Conservation (phyloP, 2,113 vertebrate species). For the Oreocharis arfaki region DNA sequence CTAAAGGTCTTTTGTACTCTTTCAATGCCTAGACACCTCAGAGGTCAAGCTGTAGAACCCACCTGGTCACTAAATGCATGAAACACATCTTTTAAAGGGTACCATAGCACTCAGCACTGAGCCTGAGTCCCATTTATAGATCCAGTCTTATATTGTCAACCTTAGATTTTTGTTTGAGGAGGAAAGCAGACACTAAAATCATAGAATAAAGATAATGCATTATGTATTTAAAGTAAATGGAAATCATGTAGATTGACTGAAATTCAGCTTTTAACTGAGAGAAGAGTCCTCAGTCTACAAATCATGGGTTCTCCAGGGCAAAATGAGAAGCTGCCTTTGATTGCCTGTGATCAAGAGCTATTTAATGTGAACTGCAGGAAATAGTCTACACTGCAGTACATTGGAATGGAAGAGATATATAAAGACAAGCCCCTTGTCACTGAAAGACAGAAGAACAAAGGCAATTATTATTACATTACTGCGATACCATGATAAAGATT, state of each 20-base stretch:
- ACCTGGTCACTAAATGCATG: neutral
- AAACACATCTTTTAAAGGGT: neutral
- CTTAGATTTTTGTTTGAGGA: neutral
- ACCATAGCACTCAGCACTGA: neutral
- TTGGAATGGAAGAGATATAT: neutral
- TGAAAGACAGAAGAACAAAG: slow-evolving; percentile 4
- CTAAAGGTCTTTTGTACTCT: neutral
- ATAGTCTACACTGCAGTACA: neutral
- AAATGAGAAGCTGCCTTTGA: neutral
- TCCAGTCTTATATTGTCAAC: neutral
- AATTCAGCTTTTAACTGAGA: neutral
- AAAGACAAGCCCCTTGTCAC: neutral
- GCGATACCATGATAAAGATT: neutral
- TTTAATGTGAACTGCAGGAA: neutral
- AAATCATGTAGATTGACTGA: neutral
- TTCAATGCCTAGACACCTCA: neutral
- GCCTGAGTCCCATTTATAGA: neutral
- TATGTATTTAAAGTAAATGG: neutral
- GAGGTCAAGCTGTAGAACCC: neutral
- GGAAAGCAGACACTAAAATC: neutral
- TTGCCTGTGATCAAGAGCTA: neutral
- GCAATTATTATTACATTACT: neutral
- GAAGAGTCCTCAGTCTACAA: neutral
- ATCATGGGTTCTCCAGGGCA: neutral
- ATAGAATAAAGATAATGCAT: neutral